Conservation (phyloP, 2,797 vertebrate genomes). For the Syncerus caffer region DNA sequence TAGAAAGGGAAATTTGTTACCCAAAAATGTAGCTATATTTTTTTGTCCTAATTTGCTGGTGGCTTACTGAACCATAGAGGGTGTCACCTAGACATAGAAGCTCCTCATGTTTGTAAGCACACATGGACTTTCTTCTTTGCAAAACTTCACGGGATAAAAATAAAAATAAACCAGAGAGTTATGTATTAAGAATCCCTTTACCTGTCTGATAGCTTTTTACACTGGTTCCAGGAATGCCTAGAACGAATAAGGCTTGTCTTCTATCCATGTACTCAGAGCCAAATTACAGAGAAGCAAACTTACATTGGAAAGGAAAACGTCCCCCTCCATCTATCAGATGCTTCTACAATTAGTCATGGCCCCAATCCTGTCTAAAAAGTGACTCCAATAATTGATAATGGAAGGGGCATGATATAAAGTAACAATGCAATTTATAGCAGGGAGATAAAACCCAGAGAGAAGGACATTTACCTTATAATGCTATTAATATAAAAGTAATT, state of each 20-base stretch:
- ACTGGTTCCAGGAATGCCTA: background rate
- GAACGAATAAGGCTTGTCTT: background rate
- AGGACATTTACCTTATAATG: constrained; percentile 77
- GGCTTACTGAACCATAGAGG: background rate
- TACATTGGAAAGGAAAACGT: background rate
- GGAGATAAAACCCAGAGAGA: constrained; percentile 79
- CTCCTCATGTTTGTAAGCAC: background rate
- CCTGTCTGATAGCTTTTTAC: background rate
- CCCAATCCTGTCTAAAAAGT: constrained; percentile 39
- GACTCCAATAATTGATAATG: constrained; percentile 72
- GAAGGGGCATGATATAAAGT: constrained; percentile 68
- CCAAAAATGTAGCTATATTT: background rate
- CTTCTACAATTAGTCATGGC: background rate
- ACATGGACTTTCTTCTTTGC: background rate
- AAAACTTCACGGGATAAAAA: background rate
- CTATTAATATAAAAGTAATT: constrained; percentile 82
- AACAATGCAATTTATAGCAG: constrained; percentile 79
- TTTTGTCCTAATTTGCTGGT: background rate
- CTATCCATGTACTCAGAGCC: background rate
- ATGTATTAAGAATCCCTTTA: constrained; percentile 50
- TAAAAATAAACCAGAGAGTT: constrained; percentile 22
- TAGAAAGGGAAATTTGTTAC: background rate
- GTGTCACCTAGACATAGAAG: background rate
- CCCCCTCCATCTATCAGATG: background rate
- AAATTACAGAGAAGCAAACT: background rate